Conservation (phyloP, 2,888 invertebrate species). For the Thymelicus acteon region DNA sequence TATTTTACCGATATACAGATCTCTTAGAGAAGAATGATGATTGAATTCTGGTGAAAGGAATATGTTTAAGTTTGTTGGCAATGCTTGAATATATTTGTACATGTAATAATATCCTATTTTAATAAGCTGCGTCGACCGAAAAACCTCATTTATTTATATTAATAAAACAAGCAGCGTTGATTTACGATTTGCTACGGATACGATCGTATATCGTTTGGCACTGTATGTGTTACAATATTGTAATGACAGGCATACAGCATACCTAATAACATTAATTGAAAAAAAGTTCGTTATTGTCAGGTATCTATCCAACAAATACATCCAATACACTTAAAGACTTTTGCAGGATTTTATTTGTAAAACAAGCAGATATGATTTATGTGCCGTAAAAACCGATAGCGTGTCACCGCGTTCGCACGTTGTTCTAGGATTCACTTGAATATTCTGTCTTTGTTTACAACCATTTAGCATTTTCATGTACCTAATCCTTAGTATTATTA, state of each 20-base stretch:
- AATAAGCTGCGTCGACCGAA: neutral
- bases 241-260: no score
- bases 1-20: neutral
- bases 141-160: no score
- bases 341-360: constrained; percentile 66
- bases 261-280: no score
- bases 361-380: constrained; percentile 81
- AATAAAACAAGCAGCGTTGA: neutral
- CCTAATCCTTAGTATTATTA: no score
- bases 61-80: neutral
- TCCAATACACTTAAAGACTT: constrained; percentile 39
- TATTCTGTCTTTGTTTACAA: constrained; percentile 53
- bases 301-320: neutral
- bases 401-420: constrained; percentile 77
- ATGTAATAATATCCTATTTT: neutral
- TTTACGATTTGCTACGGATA: no score
- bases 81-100: no score
- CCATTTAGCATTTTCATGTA: neutral
- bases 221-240: no score
- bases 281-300: no score
- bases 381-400: constrained; percentile 72
- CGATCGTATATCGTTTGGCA: no score
- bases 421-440: constrained; percentile 76
- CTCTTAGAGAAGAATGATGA: neutral
- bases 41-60: neutral